Evolutionary conservation across 2,888 invertebrate species (phyloP), one percentile per base, ranked within the genome.

Genomic region (Ormyrus thymus): DNA sequence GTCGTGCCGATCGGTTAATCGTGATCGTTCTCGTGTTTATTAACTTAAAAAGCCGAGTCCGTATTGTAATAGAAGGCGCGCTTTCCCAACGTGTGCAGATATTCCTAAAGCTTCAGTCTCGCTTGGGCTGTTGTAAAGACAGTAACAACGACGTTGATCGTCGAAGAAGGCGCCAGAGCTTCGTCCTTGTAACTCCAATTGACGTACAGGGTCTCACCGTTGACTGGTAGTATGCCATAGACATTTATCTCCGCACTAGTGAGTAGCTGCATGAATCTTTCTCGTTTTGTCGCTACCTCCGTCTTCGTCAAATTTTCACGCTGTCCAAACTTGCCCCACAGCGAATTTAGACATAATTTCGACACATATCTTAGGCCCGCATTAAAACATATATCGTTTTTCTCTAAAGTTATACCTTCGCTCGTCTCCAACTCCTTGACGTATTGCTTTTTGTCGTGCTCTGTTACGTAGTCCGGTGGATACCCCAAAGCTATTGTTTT

Each of bases 21-120:
- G 8, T n/a, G 2, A 15, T 51, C 51, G n/a, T n/a, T n/a, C 6
- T 10, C 50, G 15, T 8, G 9, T 65, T 6, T 6, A 29, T n/a
- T 70, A 0, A 65, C 50, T 56, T 50, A 73, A 11, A 78, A 7
- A 6, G 68, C 51, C 53, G 68, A 68, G 13, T 72, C 73, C 0
- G 78, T 72, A 29, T 79, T 75, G n/a, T 59, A 45, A 43, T 75
- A 79, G 8, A 58, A 13, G 2, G 61, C 73, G 7, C 73, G 43
- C 50, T 82, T 72, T 8, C 81, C 84, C 10, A 90, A 78, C n/a
- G 72, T 77, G 10, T 89, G 84, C 5, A 90, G 76, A 43, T 86
- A 85, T 6, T 76, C 70, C 76, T 88, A 80, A 68, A 53, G 69
- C 43, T 6, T 74, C 73, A 73, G n/a, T 29, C 66, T 58, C 1